Conservation (phyloP, 2,888 invertebrate genomes). For the Diplazon laetatorius region DNA sequence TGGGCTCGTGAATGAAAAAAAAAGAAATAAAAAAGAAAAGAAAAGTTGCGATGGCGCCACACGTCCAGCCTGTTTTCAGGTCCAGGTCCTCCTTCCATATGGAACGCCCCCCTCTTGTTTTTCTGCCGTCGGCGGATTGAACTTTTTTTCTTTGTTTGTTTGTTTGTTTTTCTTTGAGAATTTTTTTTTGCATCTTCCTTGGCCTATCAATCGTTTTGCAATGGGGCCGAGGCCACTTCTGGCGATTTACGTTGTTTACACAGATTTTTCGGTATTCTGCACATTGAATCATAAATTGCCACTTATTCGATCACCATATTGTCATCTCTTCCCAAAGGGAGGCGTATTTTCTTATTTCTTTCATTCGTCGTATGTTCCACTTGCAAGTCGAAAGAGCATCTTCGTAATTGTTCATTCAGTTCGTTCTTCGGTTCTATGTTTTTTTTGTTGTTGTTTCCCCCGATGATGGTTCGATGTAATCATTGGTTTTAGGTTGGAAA, state of each 20-base stretch:
- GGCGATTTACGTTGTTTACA: slow-evolving; percentile 19
- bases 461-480: not conserved
- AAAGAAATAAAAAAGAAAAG: too few relatives aligned
- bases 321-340: too few relatives aligned
- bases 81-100: slow-evolving; percentile 58
- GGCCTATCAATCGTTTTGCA: slow-evolving; percentile 42
- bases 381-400: not conserved
- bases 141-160: slow-evolving; percentile 36
- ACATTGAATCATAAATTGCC: too few relatives aligned
- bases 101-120: slow-evolving; percentile 39
- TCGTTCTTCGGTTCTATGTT: too few relatives aligned
- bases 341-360: too few relatives aligned
- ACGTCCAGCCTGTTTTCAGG: slow-evolving; percentile 66
- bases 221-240: slow-evolving; percentile 36
- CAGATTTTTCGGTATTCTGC: not conserved
- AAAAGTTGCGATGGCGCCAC: slow-evolving; percentile 67
- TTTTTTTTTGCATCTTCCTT: slow-evolving; percentile 17
- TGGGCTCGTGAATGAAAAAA: slow-evolving; percentile 49
- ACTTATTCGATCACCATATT: too few relatives aligned
- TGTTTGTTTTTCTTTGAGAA: slow-evolving; percentile 12
- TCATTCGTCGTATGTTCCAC: too few relatives aligned
- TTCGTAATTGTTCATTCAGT: not conserved
- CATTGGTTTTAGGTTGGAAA: slow-evolving; percentile 18
- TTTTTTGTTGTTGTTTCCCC: not conserved
- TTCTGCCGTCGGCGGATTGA: slow-evolving; percentile 54